Evolutionary conservation across 2,888 invertebrate species (phyloP).

Genomic region (Seira sanloemensis): DNA sequence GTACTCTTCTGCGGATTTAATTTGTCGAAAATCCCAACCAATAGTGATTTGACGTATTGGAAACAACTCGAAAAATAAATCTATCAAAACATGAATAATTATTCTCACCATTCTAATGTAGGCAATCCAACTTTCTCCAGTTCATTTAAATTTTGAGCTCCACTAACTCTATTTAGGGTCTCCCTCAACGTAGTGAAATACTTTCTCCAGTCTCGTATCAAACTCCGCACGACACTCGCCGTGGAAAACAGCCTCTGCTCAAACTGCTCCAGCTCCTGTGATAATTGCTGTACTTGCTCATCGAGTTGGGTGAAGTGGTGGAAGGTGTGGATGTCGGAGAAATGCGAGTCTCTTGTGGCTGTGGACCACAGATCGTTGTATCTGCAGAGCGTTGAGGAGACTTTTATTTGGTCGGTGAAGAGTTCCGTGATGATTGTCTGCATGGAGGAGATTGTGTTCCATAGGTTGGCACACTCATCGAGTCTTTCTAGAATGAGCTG

Average conservation of each 20-base stretch:
- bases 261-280: conserved; percentile 1
- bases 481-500: conserved; percentile 3
- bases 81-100: background rate
- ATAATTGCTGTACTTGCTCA: conserved; percentile 31
- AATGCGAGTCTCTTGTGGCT: conserved; percentile 7
- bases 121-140: conserved; percentile 22
- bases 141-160: background rate
- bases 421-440: conserved; percentile 9
- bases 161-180: background rate
- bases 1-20: no score
- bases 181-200: background rate
- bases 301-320: conserved; percentile 45
- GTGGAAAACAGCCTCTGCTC: conserved; percentile 24
- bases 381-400: conserved; percentile 39
- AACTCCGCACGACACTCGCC: conserved; percentile 11
- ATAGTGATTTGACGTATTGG: no score
- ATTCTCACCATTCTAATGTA: conserved; percentile 39
- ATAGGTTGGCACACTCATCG: conserved; percentile 19
- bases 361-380: conserved; percentile 43
- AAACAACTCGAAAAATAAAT: no score
- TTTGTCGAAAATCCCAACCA: no score
- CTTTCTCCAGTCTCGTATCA: conserved; percentile 5
- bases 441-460: conserved; percentile 20
- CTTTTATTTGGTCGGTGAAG: conserved; percentile 43
- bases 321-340: conserved; percentile 31